Percentiles rank a stretch among this genome's conserved stretches.
phyloP scores from a whole-genome alignment of 2,113 vertebrate genomes.

The Oncorhynchus nerka region DNA sequence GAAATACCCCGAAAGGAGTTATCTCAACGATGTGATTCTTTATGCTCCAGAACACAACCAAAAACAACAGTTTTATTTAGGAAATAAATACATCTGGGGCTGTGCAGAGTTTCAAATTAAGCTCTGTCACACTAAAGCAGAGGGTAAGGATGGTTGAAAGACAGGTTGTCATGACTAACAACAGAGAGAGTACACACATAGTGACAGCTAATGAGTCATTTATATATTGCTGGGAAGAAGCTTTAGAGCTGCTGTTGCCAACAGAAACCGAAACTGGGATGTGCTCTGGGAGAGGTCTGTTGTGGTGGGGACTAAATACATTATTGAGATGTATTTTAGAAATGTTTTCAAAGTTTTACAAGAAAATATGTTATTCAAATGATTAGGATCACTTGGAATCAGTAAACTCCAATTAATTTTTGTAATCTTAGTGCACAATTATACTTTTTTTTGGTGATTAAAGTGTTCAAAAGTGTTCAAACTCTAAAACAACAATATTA shows the following conservation, averaged over 20 bases:
- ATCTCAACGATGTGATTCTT: neutral
- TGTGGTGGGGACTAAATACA: neutral
- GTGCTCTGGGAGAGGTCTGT: neutral
- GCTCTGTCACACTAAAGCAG: constrained; percentile 11
- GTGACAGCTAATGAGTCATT: constrained; percentile 44
- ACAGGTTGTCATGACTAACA: neutral
- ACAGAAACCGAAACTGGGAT: neutral
- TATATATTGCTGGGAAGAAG: neutral
- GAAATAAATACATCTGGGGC: neutral
- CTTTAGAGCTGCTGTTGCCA: neutral
- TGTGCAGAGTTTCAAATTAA: constrained; percentile 8
- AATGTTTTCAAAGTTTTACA: too few relatives aligned
- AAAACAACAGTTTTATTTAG: constrained; percentile 15
- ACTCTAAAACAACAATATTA: too few relatives aligned
- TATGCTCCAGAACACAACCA: neutral
- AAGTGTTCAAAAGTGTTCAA: too few relatives aligned
- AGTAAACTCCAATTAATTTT: too few relatives aligned
- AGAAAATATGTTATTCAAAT: too few relatives aligned
- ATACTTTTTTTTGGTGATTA: too few relatives aligned
- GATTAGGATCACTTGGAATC: too few relatives aligned
- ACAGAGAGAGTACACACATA: constrained; percentile 32
- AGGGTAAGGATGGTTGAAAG: neutral
- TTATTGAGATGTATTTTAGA: neutral
- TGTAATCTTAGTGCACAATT: too few relatives aligned
- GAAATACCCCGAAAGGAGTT: neutral